Base-by-base conservation (phyloP, 2,797 vertebrate genomes). In the Pagetopsis macropterus region DNA sequence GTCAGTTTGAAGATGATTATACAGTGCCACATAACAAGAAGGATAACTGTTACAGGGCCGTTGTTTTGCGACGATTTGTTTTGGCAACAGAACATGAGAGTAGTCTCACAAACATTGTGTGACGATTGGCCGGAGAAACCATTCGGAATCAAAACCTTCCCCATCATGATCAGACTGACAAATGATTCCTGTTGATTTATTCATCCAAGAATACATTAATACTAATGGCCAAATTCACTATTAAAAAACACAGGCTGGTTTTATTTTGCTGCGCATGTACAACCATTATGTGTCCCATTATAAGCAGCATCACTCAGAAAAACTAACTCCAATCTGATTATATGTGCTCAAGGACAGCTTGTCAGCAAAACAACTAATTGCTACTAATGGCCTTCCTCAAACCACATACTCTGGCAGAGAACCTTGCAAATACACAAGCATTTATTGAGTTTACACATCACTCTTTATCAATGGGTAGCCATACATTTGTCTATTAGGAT, bases 21-120 rank as follows among this genome's bases (percentile, higher is more conserved):
- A 48, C 27, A 9, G 15, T 19, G 9, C 11, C 45, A 52, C 23
- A 16, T 2, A 57, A 40, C 3, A 21, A 8, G 41, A 56, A 40
- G 16, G 33, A 37, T 60, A 33, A 43, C 9, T 44, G 52, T 56
- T 56, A 50, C 5, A 68, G 59, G 14, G 33, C 19, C 21, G 31
- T 19, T 58, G 57, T 41, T 78, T 55, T 40, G 16, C 19, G 27
- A 4, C 43, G n/a, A 58, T 45, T 48, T 52, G n/a, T 41, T 71
- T 57, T 69, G 55, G 59, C 41, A 13, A 19, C 55, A 60, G 17
- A 40, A 63, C 10, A 40, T 14, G 9, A 17, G 17, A 55, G 51
- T 48, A 62, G 51, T 41, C 45, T 54, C 52, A 65, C 23, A 43
- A 57, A 65, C 57, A 61, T 17, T 49, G 44, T 13, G 49, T 19